Percentiles rank a stretch among this genome's conserved stretches.
Conservation (phyloP, 1,140 invertebrate species). For the Drosophila triauraria region DNA sequence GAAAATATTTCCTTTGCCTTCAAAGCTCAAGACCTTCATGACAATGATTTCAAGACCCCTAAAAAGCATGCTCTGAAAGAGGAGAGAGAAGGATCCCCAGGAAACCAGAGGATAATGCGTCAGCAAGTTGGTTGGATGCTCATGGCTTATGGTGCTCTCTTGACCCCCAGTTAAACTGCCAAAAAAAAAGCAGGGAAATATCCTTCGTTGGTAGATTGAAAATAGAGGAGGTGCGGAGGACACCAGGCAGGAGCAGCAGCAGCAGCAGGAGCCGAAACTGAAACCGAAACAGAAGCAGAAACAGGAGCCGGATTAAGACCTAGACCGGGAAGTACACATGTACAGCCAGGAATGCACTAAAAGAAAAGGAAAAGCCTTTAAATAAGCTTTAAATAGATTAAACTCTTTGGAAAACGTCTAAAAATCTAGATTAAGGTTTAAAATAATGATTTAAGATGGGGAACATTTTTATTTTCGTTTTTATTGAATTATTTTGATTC, state of each 20-base stretch:
- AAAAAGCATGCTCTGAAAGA: neutral
- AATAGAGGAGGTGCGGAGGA: neutral
- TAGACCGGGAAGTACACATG: constrained; percentile 49
- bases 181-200: constrained; percentile 36
- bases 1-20: neutral
- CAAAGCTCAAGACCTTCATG: neutral
- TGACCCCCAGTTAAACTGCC: constrained; percentile 76
- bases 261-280: constrained; percentile 12
- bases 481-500: neutral
- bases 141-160: constrained; percentile 59
- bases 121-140: constrained; percentile 48
- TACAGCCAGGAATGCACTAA: constrained; percentile 24
- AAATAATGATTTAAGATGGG: too few relatives aligned
- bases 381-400: too few relatives aligned
- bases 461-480: neutral
- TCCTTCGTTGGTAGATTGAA: constrained; percentile 4
- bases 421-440: too few relatives aligned
- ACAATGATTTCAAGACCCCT: neutral
- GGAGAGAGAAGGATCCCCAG: neutral
- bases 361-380: neutral
- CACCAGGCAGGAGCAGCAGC: neutral
- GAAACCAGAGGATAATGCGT: constrained; percentile 37
- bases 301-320: constrained; percentile 14
- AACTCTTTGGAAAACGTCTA: too few relatives aligned
- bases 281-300: constrained; percentile 14